Base-by-base conservation (phyloP, 2,113 vertebrate species). In the Calonectris borealis region DNA sequence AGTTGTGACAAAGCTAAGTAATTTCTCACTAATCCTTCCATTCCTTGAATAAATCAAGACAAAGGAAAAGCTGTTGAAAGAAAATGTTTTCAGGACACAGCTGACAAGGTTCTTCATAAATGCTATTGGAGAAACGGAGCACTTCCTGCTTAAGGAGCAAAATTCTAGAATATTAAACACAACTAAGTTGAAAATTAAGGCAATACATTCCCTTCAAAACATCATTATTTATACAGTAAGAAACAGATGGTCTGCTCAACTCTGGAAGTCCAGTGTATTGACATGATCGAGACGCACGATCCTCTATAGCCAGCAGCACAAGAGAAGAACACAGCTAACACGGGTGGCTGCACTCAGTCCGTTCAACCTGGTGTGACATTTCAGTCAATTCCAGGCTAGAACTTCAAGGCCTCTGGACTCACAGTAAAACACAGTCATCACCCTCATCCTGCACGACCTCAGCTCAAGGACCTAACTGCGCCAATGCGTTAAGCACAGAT, bases 201-300 rank as follows among this genome's bases (percentile, higher is more conserved):
- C 42, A n/a, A 32, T 0, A 31, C 5, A 6, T 5, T 72, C 54
- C 46, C 57, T 44, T 15, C n/a, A 7, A 14, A 86, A 44, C 42
- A 29, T 11, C 42, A 2, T 6, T 10, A 2, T 32, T 49, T 5
- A 16, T 7, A 16, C 11, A 18, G 38, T 7, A 18, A 31, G 26
- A 8, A 65, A 12, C 27, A 12, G 13, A 0, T 1, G 4, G 5
- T 4, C 13, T 0, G 4, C 65, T 17, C 6, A 31, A 34, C 46
- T 0, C 25, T 27, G 76, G 7, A 25, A 52, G 70, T 9, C 16
- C 60, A 2, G 9, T 0, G 9, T 12, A 4, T 0, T 4, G 49
- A 29, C 66, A 2, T 0, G 19, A 57, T 3, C 0, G 4, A 40
- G 38, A 61, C 1, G 48, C 38, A 9, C 14, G 6, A 10, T 10